Evolutionary conservation across 37 sponge, comb jelly and placozoan genomes (phyloP).

Genomic region (Geodia barretti): DNA sequence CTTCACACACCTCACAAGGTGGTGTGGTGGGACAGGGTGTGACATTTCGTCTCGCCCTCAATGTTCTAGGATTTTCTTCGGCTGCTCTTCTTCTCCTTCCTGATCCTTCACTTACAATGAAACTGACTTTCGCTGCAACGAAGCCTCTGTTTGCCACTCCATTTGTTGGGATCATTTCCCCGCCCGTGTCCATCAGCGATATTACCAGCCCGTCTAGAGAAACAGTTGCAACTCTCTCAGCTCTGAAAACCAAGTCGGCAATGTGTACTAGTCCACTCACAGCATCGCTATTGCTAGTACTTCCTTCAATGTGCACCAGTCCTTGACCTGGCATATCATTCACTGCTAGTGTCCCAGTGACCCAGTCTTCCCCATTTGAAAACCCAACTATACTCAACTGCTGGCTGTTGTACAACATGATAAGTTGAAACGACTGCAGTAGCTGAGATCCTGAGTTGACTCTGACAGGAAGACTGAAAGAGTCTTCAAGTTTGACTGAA

Average conservation of each 20-base stretch:
- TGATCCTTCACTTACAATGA: constrained; percentile 2
- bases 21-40: not conserved
- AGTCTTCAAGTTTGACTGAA: constrained; percentile 15
- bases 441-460: constrained; percentile 60
- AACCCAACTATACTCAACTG: constrained; percentile 3
- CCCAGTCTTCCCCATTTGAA: constrained; percentile 14
- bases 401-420: constrained; percentile 35
- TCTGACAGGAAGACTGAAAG: constrained; percentile 54
- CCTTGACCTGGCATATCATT: not conserved
- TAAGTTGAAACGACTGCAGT: constrained; percentile 32
- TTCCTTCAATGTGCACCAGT: constrained; percentile 19
- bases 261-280: constrained; percentile 33
- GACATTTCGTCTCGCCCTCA: constrained; percentile 11
- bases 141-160: constrained; percentile 26
- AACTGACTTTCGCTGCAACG: constrained; percentile 50
- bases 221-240: constrained; percentile 29
- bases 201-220: constrained; percentile 30
- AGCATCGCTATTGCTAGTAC: not conserved
- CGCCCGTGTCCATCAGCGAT: constrained; percentile 14
- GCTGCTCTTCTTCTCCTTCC: constrained; percentile 9
- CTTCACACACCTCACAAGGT: constrained; percentile 21
- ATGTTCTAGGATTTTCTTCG: not conserved
- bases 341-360: not conserved
- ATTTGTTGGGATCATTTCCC: not conserved
- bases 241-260: constrained; percentile 41